Base-by-base conservation (phyloP, 2,797 vertebrate species). In the Scarus forsteni region DNA sequence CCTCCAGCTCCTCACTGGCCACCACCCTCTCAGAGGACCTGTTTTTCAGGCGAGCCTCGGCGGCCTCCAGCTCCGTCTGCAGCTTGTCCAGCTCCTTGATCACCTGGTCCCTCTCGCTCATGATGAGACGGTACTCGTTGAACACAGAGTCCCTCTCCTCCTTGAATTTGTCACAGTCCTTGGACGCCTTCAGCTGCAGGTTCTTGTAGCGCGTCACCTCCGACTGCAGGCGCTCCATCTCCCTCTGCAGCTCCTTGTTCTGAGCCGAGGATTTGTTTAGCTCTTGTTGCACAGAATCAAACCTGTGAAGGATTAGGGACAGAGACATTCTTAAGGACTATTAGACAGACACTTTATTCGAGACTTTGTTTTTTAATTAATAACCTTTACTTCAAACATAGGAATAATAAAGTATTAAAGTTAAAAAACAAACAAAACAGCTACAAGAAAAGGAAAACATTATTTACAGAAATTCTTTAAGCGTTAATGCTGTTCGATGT, bases 61-160 rank as follows among this genome's bases (percentile, higher is more conserved):
- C 98, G 35, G 96, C 91, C 84, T 99, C 98, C 80, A 99, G 95
- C 40, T 97, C 98, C 0, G 97, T 98, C 91, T 99, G 98, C 69
- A 99, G 90, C 83, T 98, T 99, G 92, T 99, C 98, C 81, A 99
- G 92, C 90, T 99, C 98, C 55, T 99, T 99, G 91, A 99, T 99
- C 70, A 99, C 98, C 93, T 99, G 98, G 94, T 99, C 98, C 7
- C 98, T 90, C 90, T 99, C 98, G 0, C 98, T 99, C 98, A 99
- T 99, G 84, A 99, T 99, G 75, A 99, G 96, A 7, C 97, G 96
- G 61, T 99, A 99, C 86, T 99, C 98, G 45, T 95, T 99, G 87
- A 99, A 98, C 85, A 99, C 97, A 0, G 98, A 98, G 60, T 99
- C 98, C n/a, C 98, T 94, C 92, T 99, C 98, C 84, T 99, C 98